Evolutionary conservation across 2,113 vertebrate species (phyloP).

Genomic region (Cyprinus carpio): DNA sequence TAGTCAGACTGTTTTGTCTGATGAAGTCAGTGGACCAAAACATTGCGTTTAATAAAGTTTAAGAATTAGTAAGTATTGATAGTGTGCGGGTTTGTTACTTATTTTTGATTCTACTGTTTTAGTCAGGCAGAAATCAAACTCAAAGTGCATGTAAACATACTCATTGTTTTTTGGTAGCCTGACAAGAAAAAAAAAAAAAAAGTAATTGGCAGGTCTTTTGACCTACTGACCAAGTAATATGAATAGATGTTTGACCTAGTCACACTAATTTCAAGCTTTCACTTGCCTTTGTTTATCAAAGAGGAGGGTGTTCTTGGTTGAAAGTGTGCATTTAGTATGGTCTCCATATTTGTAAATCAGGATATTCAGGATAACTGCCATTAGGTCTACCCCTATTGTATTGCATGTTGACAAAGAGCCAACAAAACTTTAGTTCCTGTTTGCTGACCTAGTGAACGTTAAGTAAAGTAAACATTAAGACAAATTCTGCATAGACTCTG

Average conservation of each 20-base stretch:
- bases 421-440: constrained; percentile 38
- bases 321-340: not conserved
- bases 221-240: constrained; percentile 22
- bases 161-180: not conserved
- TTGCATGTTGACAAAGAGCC: not conserved
- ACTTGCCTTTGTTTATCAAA: constrained; percentile 15
- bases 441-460: constrained; percentile 24
- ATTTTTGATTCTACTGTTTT: too few species aligned
- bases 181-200: not conserved
- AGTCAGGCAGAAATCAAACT: not conserved
- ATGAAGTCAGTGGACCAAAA: too few species aligned
- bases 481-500: not conserved
- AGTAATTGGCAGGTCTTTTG: not conserved
- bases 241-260: constrained; percentile 9
- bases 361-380: not conserved
- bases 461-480: constrained; percentile 25
- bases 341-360: constrained; percentile 6
- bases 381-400: not conserved
- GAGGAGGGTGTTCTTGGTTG: constrained; percentile 1
- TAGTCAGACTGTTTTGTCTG: too few species aligned
- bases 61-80: too few species aligned
- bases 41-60: too few species aligned
- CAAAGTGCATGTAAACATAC: not conserved
- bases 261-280: not conserved
- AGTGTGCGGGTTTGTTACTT: too few species aligned